These are phyloP conservation scores for Bombus superbus DNA, from an alignment of 1,140 invertebrate genomes.

Conservation along the genomic window DNA sequence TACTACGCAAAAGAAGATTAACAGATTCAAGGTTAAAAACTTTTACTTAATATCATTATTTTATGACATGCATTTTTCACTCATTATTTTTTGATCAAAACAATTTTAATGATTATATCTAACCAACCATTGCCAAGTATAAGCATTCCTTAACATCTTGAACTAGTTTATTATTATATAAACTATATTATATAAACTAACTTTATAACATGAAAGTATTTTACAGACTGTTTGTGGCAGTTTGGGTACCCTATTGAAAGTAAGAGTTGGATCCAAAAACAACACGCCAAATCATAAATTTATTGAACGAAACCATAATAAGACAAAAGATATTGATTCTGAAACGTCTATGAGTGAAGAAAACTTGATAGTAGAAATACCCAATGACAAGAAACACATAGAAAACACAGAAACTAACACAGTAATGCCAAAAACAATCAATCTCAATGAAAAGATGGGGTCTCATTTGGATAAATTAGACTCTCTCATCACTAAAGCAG, in stretches of 20 bases:
- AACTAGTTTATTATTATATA: neutral
- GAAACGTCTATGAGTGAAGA: conserved; percentile 66
- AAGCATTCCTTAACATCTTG: neutral
- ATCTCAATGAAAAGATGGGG: conserved; percentile 84
- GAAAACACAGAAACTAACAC: neutral
- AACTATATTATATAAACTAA: neutral
- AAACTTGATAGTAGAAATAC: conserved; percentile 62
- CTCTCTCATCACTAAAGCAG: conserved; percentile 86
- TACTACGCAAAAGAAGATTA: conserved; percentile 93
- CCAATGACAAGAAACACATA: conserved; percentile 72
- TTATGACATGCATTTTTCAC: too few species aligned
- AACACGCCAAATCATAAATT: conserved; percentile 74
- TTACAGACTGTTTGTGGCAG: conserved; percentile 86
- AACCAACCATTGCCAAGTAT: neutral
- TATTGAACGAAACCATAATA: conserved; percentile 42
- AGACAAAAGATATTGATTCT: conserved; percentile 9
- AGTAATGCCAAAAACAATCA: conserved; percentile 70
- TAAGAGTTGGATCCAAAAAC: conserved; percentile 80
- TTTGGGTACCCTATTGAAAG: conserved; percentile 85
- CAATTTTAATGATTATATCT: neutral
- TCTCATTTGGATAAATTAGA: conserved; percentile 86
- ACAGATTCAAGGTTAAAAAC: conserved; percentile 89
- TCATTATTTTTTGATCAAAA: conserved; percentile 5
- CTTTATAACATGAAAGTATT: conserved; percentile 37
- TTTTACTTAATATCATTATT: neutral